A percentile compares a stretch with the other conserved stretches of the same genome.
Conservation (phyloP, 2,888 invertebrate genomes). For the Teleiodes luculella region DNA sequence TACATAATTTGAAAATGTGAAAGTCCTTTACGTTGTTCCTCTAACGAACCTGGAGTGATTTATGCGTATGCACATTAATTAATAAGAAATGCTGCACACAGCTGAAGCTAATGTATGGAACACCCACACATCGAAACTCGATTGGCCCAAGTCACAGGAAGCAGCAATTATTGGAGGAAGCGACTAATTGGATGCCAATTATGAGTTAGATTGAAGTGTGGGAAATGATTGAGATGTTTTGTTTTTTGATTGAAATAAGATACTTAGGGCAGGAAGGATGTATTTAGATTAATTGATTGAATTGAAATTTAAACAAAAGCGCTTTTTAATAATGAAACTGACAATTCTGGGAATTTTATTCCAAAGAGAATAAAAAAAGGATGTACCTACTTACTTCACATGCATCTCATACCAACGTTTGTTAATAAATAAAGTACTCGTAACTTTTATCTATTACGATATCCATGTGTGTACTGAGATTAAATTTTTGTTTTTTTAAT, state of each 20-base stretch:
- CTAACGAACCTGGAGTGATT: slow-evolving; percentile 76
- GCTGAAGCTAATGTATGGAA: slow-evolving; percentile 41
- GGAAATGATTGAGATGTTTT: slow-evolving; percentile 1
- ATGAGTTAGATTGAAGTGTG: neutral
- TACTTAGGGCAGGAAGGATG: neutral
- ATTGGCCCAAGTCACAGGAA: slow-evolving; percentile 25
- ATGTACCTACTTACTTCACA: neutral
- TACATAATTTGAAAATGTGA: slow-evolving; percentile 40
- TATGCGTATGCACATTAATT: slow-evolving; percentile 74
- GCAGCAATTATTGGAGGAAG: slow-evolving; percentile 13
- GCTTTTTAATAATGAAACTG: too few relatives aligned
- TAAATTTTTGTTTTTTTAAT: too few relatives aligned
- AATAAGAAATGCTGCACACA: slow-evolving; percentile 67
- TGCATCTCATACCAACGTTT: too few relatives aligned
- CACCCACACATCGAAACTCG: slow-evolving; percentile 37
- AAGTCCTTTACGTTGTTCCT: slow-evolving; percentile 60
- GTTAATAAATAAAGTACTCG: too few relatives aligned
- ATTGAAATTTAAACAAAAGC: too few relatives aligned
- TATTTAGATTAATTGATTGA: neutral
- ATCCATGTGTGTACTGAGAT: too few relatives aligned
- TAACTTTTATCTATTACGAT: too few relatives aligned
- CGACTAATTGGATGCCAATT: slow-evolving; percentile 2
- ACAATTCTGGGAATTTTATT: too few relatives aligned
- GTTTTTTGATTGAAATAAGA: neutral
- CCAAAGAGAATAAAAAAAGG: too few relatives aligned